Conservation (phyloP, 2,888 invertebrate genomes). For the Pardosa pseudoannulata region DNA sequence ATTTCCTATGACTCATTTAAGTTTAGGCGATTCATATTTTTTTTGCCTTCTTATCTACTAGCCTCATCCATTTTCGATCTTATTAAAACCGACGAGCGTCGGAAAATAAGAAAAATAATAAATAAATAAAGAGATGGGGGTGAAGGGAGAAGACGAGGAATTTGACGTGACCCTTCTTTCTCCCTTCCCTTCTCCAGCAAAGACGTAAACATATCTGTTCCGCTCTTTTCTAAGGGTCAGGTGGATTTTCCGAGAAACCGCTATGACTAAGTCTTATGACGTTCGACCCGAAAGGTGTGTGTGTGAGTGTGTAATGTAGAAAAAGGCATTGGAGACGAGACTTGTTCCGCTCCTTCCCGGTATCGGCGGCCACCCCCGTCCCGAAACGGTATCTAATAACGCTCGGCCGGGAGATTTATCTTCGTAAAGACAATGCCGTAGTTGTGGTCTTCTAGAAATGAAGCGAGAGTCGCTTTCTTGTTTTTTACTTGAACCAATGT, state of each 20-base stretch:
- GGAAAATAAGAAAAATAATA: too few species aligned
- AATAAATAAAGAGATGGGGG: too few species aligned
- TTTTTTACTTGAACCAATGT: background rate
- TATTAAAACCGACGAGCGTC: too few species aligned
- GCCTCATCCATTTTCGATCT: too few species aligned
- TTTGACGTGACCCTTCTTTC: background rate
- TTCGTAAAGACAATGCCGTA: background rate
- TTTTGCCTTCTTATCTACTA: too few species aligned
- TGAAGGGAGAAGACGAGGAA: too few species aligned
- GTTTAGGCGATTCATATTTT: too few species aligned
- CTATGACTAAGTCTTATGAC: conserved; percentile 22
- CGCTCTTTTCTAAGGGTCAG: conserved; percentile 52
- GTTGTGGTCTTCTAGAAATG: background rate
- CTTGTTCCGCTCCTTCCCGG: background rate
- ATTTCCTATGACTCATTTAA: too few species aligned
- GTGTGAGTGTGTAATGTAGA: conserved; percentile 57
- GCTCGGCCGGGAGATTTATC: background rate
- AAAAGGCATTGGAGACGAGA: background rate
- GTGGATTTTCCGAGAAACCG: conserved; percentile 47
- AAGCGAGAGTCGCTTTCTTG: background rate
- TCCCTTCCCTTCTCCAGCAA: too few species aligned
- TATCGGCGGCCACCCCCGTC: background rate
- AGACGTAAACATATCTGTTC: conserved; percentile 30
- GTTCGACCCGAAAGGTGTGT: conserved; percentile 51
- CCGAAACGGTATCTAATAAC: background rate